Base-by-base conservation (phyloP, 2,888 invertebrate genomes). In the Thereva unica region DNA sequence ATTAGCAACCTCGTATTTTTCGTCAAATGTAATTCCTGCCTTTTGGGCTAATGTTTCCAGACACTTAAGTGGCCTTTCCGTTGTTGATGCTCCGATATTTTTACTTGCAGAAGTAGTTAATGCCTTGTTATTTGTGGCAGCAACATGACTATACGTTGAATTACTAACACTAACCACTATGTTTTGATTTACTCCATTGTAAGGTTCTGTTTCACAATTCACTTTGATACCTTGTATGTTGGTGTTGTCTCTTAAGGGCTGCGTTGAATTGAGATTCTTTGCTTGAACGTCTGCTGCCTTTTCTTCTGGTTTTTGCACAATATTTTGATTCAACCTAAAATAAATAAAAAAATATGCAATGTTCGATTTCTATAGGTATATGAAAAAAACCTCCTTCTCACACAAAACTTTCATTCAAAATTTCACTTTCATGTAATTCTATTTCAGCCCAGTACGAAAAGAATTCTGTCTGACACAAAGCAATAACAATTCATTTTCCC, bases 21-120 rank as follows among this genome's bases (percentile, higher is more conserved):
- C 89, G 76, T 89, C 89, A 75, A 88, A 87, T 12, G 88, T 89
- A 9, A 89, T 88, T 2, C 89, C 89, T 59, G 89, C 89, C 73
- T 89, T 89, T 75, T 89, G 88, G 9, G 89, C 89, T 68, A 89
- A 82, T 0, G 89, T 89, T 76, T 89, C 89, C 70, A 89, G 78
- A 74, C 88, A 89, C 85, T 89, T 89, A 61, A 89, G 76, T 1
- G 85, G 85, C 49, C 85, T 75, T 72, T 83, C 83, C 10, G 75
- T 66, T 66, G 65, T 71, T 63, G 67, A 8, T 68, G 69, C 61
- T 70, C 66, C 42, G 9, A 9, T 8, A 7, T 42, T 42, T 42
- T 42, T 42, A 38, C 41, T 50, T 9, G 34, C 35, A 41, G 35
- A 7, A 9, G 5, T 34, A 50, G 38, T 61, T 4, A 50, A 9